Base-by-base conservation (phyloP, 1,140 invertebrate species). In the Bombus picipes region DNA sequence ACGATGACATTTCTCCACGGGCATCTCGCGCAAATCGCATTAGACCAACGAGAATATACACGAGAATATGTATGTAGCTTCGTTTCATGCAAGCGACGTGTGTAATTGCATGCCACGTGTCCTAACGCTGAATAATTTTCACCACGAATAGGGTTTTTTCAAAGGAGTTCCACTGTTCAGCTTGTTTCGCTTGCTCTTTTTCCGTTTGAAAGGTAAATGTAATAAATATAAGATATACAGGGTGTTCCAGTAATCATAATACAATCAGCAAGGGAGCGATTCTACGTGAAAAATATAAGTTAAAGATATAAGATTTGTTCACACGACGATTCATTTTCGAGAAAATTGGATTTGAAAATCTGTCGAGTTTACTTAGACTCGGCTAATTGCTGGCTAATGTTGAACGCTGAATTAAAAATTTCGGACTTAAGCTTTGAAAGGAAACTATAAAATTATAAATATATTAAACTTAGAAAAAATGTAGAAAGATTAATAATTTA, bases 21-120 rank as follows among this genome's bases (percentile, higher is more conserved):
- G 41, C 72, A 37, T 34, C 72, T 71, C 53, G 25, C 62, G 71
- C 53, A 88, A 83, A 86, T 74, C 81, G 73, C 89, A 90, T 90
- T 90, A 76, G 82, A 80, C 32, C 32, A 39, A 53, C 43, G n/a
- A 80, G 43, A n/a, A 47, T 53, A 53, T 22, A 53, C 18, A 53
- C 47, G 47, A 53, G 47, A 53, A 53, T 53, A 53, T 53, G 47
- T 53, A 53, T 39, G 18, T 70, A 37, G 9, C 6, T 39, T 62
- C 37, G 57, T 59, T 78, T 22, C 18, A 5, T 10, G 57, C 22
- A 32, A 25, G 10, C n/a, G 25, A 78, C 25, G 47, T 53, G 43
- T 75, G 47, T 34, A 62, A 59, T 59, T 62, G 53, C 72, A 32
- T n/a, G 28, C 25, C 75, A 57, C 34, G 53, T 79, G 22, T 28